Percentiles rank a stretch among this genome's conserved stretches.
These are phyloP conservation scores for Eubasilissa splendida DNA, from an alignment of 2,888 invertebrate species.

Conservation along the genomic window DNA sequence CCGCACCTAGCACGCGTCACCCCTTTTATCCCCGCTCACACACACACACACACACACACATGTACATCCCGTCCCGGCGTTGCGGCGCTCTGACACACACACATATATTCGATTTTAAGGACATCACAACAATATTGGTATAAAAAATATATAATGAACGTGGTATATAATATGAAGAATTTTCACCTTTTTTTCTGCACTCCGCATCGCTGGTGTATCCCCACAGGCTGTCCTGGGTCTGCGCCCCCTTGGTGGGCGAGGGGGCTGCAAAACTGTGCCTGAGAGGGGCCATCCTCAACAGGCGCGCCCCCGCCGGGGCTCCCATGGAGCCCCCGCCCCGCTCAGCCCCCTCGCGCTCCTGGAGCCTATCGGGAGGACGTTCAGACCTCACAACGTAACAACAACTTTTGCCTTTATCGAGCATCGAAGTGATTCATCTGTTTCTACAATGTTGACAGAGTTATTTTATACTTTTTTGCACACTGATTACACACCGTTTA, in stretches of 20 bases:
- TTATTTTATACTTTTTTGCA: background rate
- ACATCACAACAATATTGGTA: background rate
- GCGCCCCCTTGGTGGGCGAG: slow-evolving; percentile 67
- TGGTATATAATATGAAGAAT: background rate
- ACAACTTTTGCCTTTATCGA: slow-evolving; percentile 41
- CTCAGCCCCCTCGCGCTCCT: background rate
- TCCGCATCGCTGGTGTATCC: slow-evolving; percentile 75
- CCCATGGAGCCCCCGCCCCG: slow-evolving; percentile 62
- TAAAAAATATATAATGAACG: background rate
- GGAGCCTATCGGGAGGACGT: background rate
- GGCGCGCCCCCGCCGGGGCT: slow-evolving; percentile 69
- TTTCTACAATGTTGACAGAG: background rate
- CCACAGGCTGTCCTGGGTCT: slow-evolving; percentile 65
- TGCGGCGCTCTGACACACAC: background rate
- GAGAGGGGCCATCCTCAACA: slow-evolving; percentile 75
- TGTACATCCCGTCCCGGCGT: too few relatives aligned
- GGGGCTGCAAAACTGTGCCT: slow-evolving; percentile 74
- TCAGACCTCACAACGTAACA: slow-evolving; percentile 42
- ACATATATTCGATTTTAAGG: background rate
- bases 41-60: too few relatives aligned
- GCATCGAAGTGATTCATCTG: slow-evolving; percentile 26
- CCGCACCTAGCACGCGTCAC: too few relatives aligned
- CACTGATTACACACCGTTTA: too few relatives aligned
- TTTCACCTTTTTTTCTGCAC: slow-evolving; percentile 72
- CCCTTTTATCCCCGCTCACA: too few relatives aligned